Conservation (phyloP, 2,797 vertebrate species). For the Natrix natrix region DNA sequence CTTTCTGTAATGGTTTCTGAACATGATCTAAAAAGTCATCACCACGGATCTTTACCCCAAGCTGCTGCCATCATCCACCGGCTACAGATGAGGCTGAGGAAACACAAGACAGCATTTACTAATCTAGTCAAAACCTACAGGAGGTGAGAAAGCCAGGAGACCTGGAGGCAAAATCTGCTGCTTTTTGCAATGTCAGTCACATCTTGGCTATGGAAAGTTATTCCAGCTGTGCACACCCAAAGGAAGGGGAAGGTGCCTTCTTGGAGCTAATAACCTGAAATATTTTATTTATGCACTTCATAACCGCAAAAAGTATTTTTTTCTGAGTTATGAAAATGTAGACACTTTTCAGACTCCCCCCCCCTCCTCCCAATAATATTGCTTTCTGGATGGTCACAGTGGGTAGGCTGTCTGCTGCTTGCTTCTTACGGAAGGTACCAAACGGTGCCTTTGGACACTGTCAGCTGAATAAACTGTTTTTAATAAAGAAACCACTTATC, state of each 20-base stretch:
- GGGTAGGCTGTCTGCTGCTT: not conserved
- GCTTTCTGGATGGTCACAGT: not conserved
- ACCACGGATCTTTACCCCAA: not conserved
- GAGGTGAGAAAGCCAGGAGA: not conserved
- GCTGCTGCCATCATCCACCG: not conserved
- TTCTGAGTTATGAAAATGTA: not conserved
- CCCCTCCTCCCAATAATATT: not conserved
- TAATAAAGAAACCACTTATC: constrained; percentile 59
- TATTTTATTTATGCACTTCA: not conserved
- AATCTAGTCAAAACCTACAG: no score
- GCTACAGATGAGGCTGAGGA: not conserved
- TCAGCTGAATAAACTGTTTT: constrained; percentile 44
- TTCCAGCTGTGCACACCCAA: not conserved
- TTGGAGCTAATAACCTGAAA: not conserved
- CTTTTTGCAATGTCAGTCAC: not conserved
- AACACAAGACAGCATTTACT: not conserved
- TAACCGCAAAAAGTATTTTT: not conserved
- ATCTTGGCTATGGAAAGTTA: not conserved
- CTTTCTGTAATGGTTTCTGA: not conserved
- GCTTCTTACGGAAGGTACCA: not conserved
- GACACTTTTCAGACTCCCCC: not conserved
- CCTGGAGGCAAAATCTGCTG: not conserved
- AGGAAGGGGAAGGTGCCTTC: not conserved
- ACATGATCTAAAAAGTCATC: not conserved
- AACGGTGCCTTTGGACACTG: not conserved